phyloP scores from a whole-genome alignment of 2,113 vertebrate genomes.

The Apteryx mantelli region DNA sequence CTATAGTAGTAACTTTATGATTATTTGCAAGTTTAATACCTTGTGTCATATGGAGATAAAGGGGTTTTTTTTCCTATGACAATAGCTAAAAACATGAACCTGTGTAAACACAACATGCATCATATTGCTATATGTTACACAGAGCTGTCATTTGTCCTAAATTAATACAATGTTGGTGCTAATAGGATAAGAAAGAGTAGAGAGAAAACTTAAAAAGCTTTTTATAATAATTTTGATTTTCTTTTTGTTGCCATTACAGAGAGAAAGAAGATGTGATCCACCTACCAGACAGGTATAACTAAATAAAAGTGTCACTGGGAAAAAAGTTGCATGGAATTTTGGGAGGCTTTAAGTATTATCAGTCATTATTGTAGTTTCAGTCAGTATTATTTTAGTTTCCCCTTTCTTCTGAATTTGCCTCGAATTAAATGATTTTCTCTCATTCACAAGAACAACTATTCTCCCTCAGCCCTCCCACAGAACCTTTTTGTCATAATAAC shows the following conservation, averaged over 20 bases:
- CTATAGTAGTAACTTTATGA: background rate
- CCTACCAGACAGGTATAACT: background rate
- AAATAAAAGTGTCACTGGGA: background rate
- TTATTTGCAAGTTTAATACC: background rate
- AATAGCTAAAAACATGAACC: background rate
- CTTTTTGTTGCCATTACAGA: background rate
- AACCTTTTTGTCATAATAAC: background rate
- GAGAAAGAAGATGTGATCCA: background rate
- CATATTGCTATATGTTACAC: accelerated
- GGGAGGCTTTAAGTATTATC: background rate
- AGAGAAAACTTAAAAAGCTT: background rate
- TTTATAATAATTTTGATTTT: background rate
- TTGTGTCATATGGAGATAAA: background rate
- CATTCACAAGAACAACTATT: background rate
- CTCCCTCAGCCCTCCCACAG: background rate
- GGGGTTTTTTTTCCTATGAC: accelerated
- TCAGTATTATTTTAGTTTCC: background rate
- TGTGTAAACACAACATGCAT: background rate
- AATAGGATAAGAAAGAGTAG: background rate
- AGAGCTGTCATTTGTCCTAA: background rate
- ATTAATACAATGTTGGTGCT: background rate
- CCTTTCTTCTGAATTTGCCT: background rate
- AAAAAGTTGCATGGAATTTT: background rate
- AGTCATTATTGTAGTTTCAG: no score
- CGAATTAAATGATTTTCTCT: background rate